A percentile compares a stretch with the other conserved stretches of the same genome.
Evolutionary conservation across 2,888 invertebrate genomes (phyloP).

Genomic region (Papilio demoleus): DNA sequence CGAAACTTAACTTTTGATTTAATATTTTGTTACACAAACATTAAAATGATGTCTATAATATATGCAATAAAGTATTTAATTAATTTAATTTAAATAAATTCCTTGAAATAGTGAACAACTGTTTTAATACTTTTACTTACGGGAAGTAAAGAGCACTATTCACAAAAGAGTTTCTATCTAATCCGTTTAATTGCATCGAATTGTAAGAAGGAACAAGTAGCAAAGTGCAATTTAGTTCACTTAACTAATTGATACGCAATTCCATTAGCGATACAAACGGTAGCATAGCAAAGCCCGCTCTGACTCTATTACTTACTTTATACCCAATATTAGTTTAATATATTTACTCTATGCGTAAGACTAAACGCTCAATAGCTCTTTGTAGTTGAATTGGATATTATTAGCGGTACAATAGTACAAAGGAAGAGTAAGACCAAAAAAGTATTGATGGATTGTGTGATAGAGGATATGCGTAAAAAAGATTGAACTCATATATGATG

Average conservation of each 20-base stretch:
- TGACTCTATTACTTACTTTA: slow-evolving; percentile 12
- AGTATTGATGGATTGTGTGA: too few species aligned
- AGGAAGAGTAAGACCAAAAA: too few species aligned
- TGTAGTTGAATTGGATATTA: too few species aligned
- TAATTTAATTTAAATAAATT: neutral
- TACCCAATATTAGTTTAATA: neutral
- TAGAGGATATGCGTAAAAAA: too few species aligned
- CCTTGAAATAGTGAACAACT: neutral
- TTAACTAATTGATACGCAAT: slow-evolving; percentile 24
- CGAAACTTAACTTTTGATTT: too few species aligned
- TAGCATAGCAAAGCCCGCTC: slow-evolving; percentile 4
- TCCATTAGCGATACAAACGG: slow-evolving; percentile 24
- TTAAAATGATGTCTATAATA: too few species aligned
- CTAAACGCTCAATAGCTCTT: neutral
- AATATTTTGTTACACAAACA: too few species aligned
- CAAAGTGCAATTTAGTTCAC: slow-evolving; percentile 18
- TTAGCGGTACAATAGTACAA: too few species aligned
- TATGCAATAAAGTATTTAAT: too few species aligned
- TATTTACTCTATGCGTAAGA: neutral
- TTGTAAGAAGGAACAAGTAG: slow-evolving; percentile 16
- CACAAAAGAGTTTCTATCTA: neutral
- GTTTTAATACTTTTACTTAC: neutral
- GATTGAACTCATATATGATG: too few species aligned
- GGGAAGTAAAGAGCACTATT: neutral
- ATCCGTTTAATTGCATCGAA: slow-evolving; percentile 6